Evolutionary conservation across 2,113 vertebrate species (phyloP).

Genomic region (Amphilophus citrinellus): DNA sequence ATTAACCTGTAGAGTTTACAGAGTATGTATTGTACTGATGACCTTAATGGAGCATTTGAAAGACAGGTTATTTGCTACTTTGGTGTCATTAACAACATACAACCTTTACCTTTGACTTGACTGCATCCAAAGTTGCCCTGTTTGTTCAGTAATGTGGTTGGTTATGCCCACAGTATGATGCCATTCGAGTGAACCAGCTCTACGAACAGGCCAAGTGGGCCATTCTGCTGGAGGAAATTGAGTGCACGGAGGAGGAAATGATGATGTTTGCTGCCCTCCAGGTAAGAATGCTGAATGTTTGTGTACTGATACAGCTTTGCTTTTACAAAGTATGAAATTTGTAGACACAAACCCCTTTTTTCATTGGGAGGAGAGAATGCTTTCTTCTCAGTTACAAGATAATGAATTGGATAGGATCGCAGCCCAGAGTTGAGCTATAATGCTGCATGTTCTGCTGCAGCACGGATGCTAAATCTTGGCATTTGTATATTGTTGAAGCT

Average conservation of each 20-base stretch:
- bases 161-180: slow-evolving; percentile 89
- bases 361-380: slow-evolving; percentile 41
- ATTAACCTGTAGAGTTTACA: background rate
- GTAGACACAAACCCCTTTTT: slow-evolving; percentile 42
- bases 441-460: slow-evolving; percentile 43
- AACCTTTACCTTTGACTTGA: background rate
- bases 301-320: slow-evolving; percentile 33
- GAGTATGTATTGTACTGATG: background rate
- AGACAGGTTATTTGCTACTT: background rate
- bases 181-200: slow-evolving; percentile 98
- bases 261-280: slow-evolving; percentile 99
- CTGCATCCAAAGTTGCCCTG: background rate
- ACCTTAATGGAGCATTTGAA: background rate
- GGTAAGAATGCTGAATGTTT: slow-evolving; percentile 77
- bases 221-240: slow-evolving; percentile 98
- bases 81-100: background rate
- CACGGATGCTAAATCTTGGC: slow-evolving; percentile 34
- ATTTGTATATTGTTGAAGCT: slow-evolving; percentile 20
- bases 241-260: slow-evolving; percentile 99
- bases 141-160: slow-evolving; percentile 5
- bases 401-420: slow-evolving; percentile 68
- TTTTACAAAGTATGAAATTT: slow-evolving; percentile 39
- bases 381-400: slow-evolving; percentile 48
- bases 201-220: slow-evolving; percentile 98
- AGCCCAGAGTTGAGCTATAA: slow-evolving; percentile 46